A percentile compares a stretch with the other conserved stretches of the same genome.
phyloP scores from a whole-genome alignment of 2,113 vertebrate genomes.

The Mesoclemmys tuberculata region DNA sequence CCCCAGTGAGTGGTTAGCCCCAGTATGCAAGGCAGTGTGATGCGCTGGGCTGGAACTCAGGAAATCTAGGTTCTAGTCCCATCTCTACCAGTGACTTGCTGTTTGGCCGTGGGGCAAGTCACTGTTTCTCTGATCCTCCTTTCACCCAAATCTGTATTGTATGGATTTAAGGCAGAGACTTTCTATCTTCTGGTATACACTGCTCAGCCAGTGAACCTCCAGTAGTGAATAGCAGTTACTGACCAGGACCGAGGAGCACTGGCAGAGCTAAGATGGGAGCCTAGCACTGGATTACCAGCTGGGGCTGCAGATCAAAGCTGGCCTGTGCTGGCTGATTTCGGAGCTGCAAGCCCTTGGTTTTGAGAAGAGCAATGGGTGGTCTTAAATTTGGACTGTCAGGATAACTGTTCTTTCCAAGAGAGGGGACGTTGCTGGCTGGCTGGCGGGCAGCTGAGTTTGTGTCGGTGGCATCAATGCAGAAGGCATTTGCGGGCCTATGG shows the following conservation, averaged over 20 bases:
- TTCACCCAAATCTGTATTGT: no score
- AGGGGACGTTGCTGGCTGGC: neutral
- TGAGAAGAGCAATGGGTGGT: neutral
- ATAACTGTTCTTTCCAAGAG: neutral
- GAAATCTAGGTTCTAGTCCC: no score
- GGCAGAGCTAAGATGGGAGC: neutral
- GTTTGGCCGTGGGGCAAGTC: no score
- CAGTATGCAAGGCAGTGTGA: no score
- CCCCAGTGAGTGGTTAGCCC: neutral
- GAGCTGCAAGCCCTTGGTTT: neutral
- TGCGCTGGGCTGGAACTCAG: no score
- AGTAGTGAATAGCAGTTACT: no score
- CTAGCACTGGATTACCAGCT: neutral
- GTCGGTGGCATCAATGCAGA: neutral
- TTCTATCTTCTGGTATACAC: no score
- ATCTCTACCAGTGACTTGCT: no score
- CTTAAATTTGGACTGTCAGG: neutral
- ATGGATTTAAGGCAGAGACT: no score
- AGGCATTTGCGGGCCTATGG: no score
- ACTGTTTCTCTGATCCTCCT: no score
- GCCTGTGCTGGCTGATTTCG: neutral
- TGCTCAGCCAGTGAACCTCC: no score
- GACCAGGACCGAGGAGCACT: neutral
- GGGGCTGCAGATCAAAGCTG: neutral
- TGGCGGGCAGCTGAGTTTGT: neutral